A percentile compares a stretch with the other conserved stretches of the same genome.
Conservation (phyloP, 2,113 vertebrate genomes). For the Procapra przewalskii region DNA sequence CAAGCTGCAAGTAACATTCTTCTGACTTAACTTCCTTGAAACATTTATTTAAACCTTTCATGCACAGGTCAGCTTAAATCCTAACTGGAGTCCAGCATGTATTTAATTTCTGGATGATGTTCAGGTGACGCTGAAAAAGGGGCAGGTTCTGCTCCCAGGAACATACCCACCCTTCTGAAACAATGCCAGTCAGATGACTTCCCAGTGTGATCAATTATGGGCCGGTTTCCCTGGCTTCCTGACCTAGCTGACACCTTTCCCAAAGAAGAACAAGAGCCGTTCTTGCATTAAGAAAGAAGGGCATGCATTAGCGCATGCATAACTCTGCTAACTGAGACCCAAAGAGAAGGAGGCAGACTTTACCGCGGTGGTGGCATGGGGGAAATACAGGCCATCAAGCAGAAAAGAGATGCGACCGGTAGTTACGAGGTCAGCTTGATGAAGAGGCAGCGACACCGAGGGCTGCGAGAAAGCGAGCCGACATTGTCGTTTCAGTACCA, state of each 20-base stretch:
- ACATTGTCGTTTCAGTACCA: constrained; percentile 69
- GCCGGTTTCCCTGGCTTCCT: background rate
- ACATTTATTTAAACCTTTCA: background rate
- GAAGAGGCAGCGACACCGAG: constrained; percentile 1
- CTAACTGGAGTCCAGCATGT: background rate
- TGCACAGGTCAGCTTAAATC: background rate
- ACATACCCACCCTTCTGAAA: background rate
- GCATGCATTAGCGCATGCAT: background rate
- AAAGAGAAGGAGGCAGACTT: background rate
- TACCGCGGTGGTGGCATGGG: background rate
- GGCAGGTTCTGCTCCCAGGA: background rate
- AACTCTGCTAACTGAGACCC: background rate
- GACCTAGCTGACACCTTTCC: background rate
- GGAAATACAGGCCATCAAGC: background rate
- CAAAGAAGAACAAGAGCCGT: background rate
- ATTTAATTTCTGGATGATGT: background rate
- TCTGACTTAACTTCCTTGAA: background rate
- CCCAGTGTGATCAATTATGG: background rate
- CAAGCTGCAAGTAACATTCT: background rate
- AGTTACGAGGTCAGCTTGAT: constrained; percentile 40
- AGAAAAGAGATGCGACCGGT: background rate
- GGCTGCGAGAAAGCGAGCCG: constrained; percentile 50
- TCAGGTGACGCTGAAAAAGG: background rate
- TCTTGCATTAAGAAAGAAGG: background rate
- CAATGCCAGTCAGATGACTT: background rate